phyloP scores from a whole-genome alignment of 2,113 vertebrate species.

The Serilophus lunatus region DNA sequence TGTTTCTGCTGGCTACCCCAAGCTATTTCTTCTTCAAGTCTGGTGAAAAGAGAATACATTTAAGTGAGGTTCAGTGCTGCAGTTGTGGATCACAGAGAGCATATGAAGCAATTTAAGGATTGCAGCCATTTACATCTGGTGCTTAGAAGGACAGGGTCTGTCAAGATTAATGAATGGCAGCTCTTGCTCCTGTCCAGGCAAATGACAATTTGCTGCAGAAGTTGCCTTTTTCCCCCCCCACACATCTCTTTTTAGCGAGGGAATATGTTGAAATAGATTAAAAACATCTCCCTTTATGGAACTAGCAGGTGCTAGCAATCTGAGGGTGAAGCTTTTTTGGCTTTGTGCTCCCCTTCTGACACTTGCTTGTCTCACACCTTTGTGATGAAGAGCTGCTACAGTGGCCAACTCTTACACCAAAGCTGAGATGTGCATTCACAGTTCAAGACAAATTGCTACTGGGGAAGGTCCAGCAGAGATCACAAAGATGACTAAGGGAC shows the following conservation, averaged over 20 bases:
- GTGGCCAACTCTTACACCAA: background rate
- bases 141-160: background rate
- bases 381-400: background rate
- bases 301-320: background rate
- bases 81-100: background rate
- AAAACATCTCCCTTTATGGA: background rate
- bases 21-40: background rate
- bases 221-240: accelerated
- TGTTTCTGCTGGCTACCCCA: background rate
- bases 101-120: background rate
- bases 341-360: background rate
- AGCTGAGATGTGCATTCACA: background rate
- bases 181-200: background rate
- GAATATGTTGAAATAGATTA: background rate
- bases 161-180: background rate
- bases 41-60: background rate
- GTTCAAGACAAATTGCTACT: background rate
- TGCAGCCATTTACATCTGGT: background rate
- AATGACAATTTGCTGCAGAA: background rate
- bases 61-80: background rate
- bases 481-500: background rate
- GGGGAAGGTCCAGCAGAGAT: background rate
- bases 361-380: background rate
- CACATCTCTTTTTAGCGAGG: background rate
- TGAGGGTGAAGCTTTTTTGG: background rate